phyloP scores from a whole-genome alignment of 2,888 invertebrate species.

The Monochamus alternatus region DNA sequence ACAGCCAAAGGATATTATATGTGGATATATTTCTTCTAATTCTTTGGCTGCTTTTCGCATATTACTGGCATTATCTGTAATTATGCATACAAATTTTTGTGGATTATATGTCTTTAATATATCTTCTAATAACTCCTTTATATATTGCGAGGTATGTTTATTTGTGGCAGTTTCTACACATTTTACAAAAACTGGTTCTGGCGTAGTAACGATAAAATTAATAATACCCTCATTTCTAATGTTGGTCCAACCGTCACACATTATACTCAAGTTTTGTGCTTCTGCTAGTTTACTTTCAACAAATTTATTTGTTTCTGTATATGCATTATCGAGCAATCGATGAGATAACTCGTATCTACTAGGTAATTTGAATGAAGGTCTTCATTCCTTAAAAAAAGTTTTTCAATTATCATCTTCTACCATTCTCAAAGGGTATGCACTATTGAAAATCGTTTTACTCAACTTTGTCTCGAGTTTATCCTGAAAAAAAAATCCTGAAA shows the following conservation, averaged over 20 bases:
- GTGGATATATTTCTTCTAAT: constrained; percentile 4
- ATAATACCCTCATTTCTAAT: constrained; percentile 18
- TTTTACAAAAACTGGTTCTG: constrained; percentile 8
- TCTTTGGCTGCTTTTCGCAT: not conserved
- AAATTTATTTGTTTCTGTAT: not conserved
- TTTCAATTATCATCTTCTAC: not conserved
- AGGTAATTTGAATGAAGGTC: not conserved
- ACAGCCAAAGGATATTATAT: constrained; percentile 3
- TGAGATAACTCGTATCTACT: not conserved
- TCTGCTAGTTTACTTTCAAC: not conserved
- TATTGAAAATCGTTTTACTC: not conserved
- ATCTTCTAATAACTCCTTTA: not conserved
- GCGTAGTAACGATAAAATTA: constrained; percentile 4
- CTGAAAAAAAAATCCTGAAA: not conserved
- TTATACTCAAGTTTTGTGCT: not conserved
- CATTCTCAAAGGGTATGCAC: not conserved
- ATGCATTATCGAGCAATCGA: constrained; percentile 4
- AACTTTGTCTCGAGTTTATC: not conserved
- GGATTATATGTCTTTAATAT: not conserved
- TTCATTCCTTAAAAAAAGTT: not conserved
- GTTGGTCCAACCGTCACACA: constrained; percentile 4
- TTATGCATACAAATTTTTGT: constrained; percentile 14
- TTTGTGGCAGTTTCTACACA: not conserved
- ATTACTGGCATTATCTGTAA: not conserved
- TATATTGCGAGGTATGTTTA: not conserved